phyloP scores from a whole-genome alignment of 2,797 vertebrate genomes.

The Typhlichthys eigenmanni region DNA sequence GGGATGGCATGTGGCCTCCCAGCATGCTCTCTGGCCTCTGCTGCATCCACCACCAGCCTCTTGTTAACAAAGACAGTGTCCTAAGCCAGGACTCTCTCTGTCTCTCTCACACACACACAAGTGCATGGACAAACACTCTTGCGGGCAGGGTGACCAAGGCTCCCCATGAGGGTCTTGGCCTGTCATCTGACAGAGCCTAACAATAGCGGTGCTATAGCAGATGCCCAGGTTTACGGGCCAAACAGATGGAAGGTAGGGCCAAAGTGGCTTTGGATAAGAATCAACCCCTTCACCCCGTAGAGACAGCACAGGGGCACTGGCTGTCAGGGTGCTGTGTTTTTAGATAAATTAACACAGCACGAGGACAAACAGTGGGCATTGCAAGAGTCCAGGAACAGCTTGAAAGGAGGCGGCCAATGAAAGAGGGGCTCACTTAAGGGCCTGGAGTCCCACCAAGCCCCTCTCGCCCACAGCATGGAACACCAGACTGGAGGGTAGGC shows the following conservation, averaged over 20 bases:
- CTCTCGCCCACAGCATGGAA: conserved; percentile 54
- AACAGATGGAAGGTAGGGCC: conserved; percentile 78
- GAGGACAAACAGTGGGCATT: conserved; percentile 69
- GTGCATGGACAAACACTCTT: conserved; percentile 5
- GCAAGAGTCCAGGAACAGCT: conserved; percentile 74
- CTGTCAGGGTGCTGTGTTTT: conserved; percentile 76
- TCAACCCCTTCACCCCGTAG: conserved; percentile 63
- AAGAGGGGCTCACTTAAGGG: conserved; percentile 53
- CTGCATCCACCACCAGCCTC: conserved; percentile 51
- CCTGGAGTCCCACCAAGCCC: conserved; percentile 58
- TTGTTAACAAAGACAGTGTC: conserved; percentile 67
- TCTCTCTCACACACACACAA: conserved; percentile 24
- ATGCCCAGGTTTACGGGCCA: conserved; percentile 75
- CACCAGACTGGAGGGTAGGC: conserved; percentile 45
- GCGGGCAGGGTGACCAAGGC: conserved; percentile 54
- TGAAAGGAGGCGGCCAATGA: conserved; percentile 65
- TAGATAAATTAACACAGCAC: conserved; percentile 77
- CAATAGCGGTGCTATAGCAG: conserved; percentile 76
- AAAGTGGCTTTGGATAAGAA: conserved; percentile 76
- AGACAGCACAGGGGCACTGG: conserved; percentile 67
- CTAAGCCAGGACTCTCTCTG: conserved; percentile 67
- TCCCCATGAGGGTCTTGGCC: conserved; percentile 78
- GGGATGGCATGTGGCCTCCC: conserved; percentile 58
- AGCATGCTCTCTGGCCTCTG: conserved; percentile 55
- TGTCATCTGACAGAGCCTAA: conserved; percentile 78